These are phyloP conservation scores for Rhogogaster chlorosoma DNA, from an alignment of 2,888 invertebrate genomes.

Conservation along the genomic window DNA sequence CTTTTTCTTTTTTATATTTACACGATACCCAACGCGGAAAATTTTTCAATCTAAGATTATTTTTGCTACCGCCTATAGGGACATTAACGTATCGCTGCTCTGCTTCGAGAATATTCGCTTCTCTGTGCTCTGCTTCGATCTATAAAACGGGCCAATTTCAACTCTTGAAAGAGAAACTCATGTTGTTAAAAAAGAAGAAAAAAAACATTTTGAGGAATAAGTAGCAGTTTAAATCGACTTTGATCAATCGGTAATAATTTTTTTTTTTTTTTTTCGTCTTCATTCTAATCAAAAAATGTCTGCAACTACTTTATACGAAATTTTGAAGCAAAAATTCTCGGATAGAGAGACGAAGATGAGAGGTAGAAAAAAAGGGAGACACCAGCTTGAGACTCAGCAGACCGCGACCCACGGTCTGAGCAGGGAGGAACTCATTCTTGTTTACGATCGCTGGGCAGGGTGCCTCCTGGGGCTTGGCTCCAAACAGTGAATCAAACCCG, in stretches of 20 bases:
- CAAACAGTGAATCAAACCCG: conserved; percentile 46
- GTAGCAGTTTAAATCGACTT: background rate
- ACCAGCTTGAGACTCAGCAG: conserved; percentile 36
- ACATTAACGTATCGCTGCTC: conserved; percentile 11
- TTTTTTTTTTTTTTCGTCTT: background rate
- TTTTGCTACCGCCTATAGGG: background rate
- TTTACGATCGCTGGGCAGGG: conserved; percentile 45
- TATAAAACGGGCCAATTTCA: background rate
- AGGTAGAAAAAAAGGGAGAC: background rate
- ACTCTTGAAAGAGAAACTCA: background rate
- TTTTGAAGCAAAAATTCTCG: background rate
- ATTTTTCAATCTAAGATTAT: background rate
- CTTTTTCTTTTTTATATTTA: background rate
- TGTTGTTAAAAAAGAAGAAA: background rate
- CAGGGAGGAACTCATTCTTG: conserved; percentile 34
- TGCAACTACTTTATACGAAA: background rate
- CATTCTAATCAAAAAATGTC: background rate
- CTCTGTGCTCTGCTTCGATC: background rate
- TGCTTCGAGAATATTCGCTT: background rate
- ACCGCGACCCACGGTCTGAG: conserved; percentile 34
- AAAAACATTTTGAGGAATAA: background rate
- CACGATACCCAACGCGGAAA: background rate
- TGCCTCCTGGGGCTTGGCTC: conserved; percentile 41
- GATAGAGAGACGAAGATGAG: background rate
- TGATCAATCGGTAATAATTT: background rate